phyloP scores from a whole-genome alignment of 2,113 vertebrate species.

The Lates calcarifer region DNA sequence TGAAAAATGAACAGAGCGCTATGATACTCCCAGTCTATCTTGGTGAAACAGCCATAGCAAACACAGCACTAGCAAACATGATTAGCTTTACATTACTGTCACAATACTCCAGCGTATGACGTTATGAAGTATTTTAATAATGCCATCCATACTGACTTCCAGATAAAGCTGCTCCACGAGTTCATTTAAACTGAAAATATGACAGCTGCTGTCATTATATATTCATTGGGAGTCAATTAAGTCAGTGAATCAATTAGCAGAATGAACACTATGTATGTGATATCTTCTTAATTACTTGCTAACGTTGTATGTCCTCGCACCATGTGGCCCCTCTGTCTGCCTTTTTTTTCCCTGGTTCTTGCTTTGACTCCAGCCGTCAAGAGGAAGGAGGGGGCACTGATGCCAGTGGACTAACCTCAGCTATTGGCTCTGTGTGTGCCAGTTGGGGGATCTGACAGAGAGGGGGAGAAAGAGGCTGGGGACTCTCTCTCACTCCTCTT shows the following conservation, averaged over 20 bases:
- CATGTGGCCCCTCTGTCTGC: conserved; percentile 60
- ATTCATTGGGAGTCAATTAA: conserved; percentile 80
- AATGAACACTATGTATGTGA: conserved; percentile 69
- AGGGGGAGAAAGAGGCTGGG: background rate
- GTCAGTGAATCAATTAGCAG: conserved; percentile 77
- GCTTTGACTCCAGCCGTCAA: conserved; percentile 11
- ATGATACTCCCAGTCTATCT: conserved; percentile 16
- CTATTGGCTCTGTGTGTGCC: conserved; percentile 30
- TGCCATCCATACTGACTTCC: conserved; percentile 39
- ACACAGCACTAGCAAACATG: conserved; percentile 37
- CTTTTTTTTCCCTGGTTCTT: background rate
- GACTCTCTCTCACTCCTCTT: conserved; percentile 24
- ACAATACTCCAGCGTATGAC: conserved; percentile 45
- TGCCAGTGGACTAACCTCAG: conserved; percentile 31
- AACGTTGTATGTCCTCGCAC: conserved; percentile 60
- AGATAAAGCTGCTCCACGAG: conserved; percentile 44
- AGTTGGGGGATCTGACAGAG: conserved; percentile 25
- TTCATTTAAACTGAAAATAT: conserved; percentile 62
- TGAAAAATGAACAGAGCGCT: conserved; percentile 17
- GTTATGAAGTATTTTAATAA: conserved; percentile 61
- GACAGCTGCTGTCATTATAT: conserved; percentile 78
- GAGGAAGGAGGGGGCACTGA: conserved; percentile 17
- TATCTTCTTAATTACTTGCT: conserved; percentile 74
- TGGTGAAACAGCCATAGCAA: conserved; percentile 17
- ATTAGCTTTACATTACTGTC: conserved; percentile 57